Evolutionary conservation across 2,113 vertebrate species (phyloP), one percentile per base, ranked within the genome.

Genomic region (Gavialis gangeticus): DNA sequence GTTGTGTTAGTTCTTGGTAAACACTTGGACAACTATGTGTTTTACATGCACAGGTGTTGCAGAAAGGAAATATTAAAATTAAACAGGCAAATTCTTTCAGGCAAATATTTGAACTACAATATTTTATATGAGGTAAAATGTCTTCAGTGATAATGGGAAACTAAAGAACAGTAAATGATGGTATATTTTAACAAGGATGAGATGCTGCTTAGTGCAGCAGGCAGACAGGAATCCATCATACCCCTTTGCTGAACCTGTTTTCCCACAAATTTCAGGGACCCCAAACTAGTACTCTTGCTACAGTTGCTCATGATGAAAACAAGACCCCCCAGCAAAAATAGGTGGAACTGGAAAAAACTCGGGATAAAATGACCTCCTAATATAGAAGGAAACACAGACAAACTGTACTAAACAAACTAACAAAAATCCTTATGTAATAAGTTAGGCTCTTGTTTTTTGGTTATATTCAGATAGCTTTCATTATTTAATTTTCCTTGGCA

Each of bases 401-500:
- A 94, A 94, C 90, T 85, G 79, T 86, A 89, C 91, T 87, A 92
- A 88, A 85, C 93, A 78, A 15, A 46, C 46, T 46, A 46, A 46
- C 46, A 46, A 8, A 46, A 7, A 46, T 9, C 46, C 46, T 46
- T 46, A 46, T 7, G 6, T 46, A 46, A 46, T 7, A 25, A n/a
- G 27, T 67, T 15, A 67, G 24, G 22, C 64, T n/a, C 22, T 66
- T 28, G 25, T 8, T 28, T 67, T n/a, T 12, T 12, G 56, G 37
- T 91, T 97, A 95, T 92, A 96, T 97, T 97, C 94, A 91, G 83
- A 85, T 97, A 95, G 24, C 94, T 93, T 67, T 93, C 83, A 94
- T 93, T 96, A 95, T 96, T 97, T 94, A 91, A 92, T 97, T 97
- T 18, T 67, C 84, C 97, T 97, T 98, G 97, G 97, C 97, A 97